Base-by-base conservation (phyloP, 2,113 vertebrate genomes). In the Halcyon senegalensis region DNA sequence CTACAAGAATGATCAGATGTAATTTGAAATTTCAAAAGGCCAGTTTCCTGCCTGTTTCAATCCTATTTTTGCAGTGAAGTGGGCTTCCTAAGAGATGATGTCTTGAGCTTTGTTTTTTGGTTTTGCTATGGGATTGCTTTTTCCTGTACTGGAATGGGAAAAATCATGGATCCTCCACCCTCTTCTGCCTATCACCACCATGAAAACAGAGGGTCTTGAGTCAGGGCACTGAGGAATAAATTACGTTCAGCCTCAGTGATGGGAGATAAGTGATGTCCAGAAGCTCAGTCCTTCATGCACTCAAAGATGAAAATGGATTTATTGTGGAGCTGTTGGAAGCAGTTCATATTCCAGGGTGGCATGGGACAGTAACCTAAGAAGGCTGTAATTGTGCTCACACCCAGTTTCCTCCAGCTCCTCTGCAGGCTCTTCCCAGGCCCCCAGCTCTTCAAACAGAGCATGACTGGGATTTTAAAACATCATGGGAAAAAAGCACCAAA, bases 301-400 rank as follows among this genome's bases (percentile, higher is more conserved):
- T 87, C 58, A 41, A 67, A 64, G 70, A 62, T 3, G 33, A 78
- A 78, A 13, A 78, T 19, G 43, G 31, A 64, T 31, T 69, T 39
- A 82, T 13, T 5, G 50, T 51, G 10, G 43, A 81, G 31, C 4
- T 55, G 18, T 8, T 55, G 31, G 17, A 63, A 84, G 28, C 30
- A 53, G 35, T 5, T 73, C 20, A 10, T 23, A 43, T 20, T 37
- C 56, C 21, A 31, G 16, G 33, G 4, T 30, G 51, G 33, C 31
- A 43, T 0, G 4, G 37, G n/a, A 20, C 8, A 31, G 9, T 11
- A 33, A 62, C 1, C 0, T 5, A 48, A 53, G 6, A 20, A 3
- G 5, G 9, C 4, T 67, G 7, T 11, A 69, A 24, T 25, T 23
- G 5, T 37, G 12, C 9, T 84, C 9, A 14, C 16, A 10, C 8